These are phyloP conservation scores for Umimayanthus kanabou DNA, from an alignment of 92 coral and sea anemone genomes.

Conservation along the genomic window DNA sequence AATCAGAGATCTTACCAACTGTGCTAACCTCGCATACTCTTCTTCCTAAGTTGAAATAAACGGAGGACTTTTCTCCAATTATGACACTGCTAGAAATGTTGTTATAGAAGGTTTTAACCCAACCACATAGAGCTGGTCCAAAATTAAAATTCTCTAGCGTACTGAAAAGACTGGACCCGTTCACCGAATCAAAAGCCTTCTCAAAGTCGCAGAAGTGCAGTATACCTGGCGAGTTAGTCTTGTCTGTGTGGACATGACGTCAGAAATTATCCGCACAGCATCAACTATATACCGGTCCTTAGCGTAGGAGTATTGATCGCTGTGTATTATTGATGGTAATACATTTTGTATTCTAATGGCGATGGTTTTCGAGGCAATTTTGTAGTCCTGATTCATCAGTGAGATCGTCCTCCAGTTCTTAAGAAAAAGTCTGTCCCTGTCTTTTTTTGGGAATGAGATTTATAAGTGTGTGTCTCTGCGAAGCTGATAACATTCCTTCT, in stretches of 20 bases:
- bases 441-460: not conserved
- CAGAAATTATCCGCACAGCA: no score
- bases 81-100: not conserved
- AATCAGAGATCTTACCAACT: no score
- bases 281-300: no score
- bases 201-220: not conserved
- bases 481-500: not conserved
- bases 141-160: not conserved
- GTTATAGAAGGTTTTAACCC: no score
- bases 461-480: not conserved
- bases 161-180: not conserved
- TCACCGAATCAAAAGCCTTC: not conserved
- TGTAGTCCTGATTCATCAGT: not conserved
- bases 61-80: no score
- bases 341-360: no score
- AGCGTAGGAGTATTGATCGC: no score
- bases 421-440: not conserved
- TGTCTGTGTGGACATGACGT: not conserved
- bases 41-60: not conserved
- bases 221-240: not conserved
- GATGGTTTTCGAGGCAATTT: no score
- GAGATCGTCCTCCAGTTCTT: conserved; percentile 9
- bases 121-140: not conserved
- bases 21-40: no score
- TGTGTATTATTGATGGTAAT: no score